Evolutionary conservation across 2,797 vertebrate genomes (phyloP).

Genomic region (Myotis daubentonii): DNA sequence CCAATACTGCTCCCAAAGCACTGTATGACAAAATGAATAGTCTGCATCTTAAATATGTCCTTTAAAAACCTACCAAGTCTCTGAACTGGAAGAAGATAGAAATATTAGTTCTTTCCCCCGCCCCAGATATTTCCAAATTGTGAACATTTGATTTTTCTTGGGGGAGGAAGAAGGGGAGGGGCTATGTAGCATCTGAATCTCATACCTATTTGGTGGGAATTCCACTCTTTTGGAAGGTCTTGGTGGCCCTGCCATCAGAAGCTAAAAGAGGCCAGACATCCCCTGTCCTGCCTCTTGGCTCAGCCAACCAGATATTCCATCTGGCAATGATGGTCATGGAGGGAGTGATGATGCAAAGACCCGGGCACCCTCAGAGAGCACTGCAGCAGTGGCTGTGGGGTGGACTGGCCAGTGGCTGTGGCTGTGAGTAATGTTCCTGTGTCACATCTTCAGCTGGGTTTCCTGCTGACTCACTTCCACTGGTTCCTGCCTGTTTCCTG

Average conservation of each 20-base stretch:
- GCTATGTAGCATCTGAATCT: not conserved
- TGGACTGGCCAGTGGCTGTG: not conserved
- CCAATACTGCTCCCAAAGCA: not conserved
- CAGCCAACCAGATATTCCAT: not conserved
- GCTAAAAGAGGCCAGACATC: not conserved
- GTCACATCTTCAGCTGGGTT: constrained; percentile 44
- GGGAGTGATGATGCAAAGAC: not conserved
- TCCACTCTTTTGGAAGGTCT: not conserved
- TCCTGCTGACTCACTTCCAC: constrained; percentile 59
- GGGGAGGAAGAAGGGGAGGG: fast-evolving
- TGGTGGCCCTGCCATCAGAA: not conserved
- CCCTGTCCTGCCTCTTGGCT: not conserved
- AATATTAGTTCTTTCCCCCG: not conserved
- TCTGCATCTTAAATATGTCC: not conserved
- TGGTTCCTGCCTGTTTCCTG: constrained; percentile 43
- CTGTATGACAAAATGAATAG: not conserved
- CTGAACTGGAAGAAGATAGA: not conserved
- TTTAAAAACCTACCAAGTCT: constrained; percentile 26
- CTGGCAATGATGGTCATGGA: not conserved
- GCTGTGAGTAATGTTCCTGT: not conserved
- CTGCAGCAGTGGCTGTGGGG: not conserved
- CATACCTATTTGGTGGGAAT: not conserved
- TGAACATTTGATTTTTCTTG: not conserved
- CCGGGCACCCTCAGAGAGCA: not conserved
- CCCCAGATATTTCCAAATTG: not conserved